Percentiles rank a stretch among this genome's conserved stretches.
Conservation (phyloP, 2,797 vertebrate species). For the Acipenser oxyrinchus region DNA sequence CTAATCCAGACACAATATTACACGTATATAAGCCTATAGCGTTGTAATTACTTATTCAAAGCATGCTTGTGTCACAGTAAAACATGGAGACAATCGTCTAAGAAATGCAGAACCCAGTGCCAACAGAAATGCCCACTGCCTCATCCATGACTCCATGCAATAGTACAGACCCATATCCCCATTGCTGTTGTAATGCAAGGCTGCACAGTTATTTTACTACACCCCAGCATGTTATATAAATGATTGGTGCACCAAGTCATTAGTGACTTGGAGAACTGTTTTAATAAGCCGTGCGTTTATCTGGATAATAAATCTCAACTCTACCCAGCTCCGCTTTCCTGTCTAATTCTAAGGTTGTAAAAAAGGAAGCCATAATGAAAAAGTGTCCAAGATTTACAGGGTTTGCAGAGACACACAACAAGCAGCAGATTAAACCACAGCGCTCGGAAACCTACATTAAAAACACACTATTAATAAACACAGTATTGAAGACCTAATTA, state of each 20-base stretch:
- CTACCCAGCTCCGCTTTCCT: constrained; percentile 39
- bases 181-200: no score
- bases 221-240: constrained; percentile 45
- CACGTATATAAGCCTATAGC: no score
- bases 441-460: constrained; percentile 46
- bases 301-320: constrained; percentile 61
- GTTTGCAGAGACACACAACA: constrained; percentile 60
- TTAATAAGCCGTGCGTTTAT: constrained; percentile 56
- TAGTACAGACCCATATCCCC: no score
- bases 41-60: no score
- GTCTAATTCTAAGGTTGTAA: constrained; percentile 57
- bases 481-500: constrained; percentile 51
- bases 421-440: constrained; percentile 69
- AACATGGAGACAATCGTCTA: no score
- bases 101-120: no score
- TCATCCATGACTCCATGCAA: no score
- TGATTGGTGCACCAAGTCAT: constrained; percentile 60
- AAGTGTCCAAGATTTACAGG: constrained; percentile 76
- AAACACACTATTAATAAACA: constrained; percentile 56
- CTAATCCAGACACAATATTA: no score
- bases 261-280: constrained; percentile 57
- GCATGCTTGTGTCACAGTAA: no score
- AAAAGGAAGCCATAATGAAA: constrained; percentile 71
- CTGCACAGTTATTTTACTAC: neutral
- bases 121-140: no score